Evolutionary conservation across 2,888 invertebrate species (phyloP), one percentile per base, ranked within the genome.

Genomic region (Temnothorax rugatulus): DNA sequence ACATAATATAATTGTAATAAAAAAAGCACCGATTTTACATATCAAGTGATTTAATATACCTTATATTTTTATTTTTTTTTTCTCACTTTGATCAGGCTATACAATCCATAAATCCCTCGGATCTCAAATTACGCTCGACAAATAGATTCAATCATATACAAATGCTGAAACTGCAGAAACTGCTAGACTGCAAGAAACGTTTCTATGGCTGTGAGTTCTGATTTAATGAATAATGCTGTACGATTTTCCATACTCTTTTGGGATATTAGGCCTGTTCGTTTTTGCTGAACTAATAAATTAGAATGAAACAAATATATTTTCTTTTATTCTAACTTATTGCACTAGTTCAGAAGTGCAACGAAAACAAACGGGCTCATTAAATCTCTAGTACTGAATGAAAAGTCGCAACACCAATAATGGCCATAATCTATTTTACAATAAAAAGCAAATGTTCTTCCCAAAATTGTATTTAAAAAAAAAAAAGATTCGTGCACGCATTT

Each of bases 11-110:
- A 82, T 64, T 76, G 44, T 68, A 85, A 85, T 88, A 83, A 86
- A 29, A 29, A 29, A 29, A 83, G 79, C 77, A 59, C 18, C 82
- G 82, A 84, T 87, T 84, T 87, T 87, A 82, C 52, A 66, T 88
- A 87, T 85, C 57, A 88, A 85, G 47, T 82, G 59, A 79, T 82
- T 87, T 76, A 68, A 69, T 81, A 61, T 66, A 79, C 71, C 21
- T 79, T 77, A 44, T 77, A 68, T 77, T 34, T 68, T 77, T 68
- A 9, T 57, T 69, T 79, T 69, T 57, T 47, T 68, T n/a, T 76
- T 41, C 25, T 41, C 18, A 41, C n/a, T 76, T 41, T 44, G 8
- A 61, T 44, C 41, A n/a, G 41, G 7, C 15, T 13, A 29, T 44
- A n/a, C 29, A 68, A 77, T 77, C 8, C 54, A 41, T 18, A 44